Conservation (phyloP, 2,113 vertebrate species). For the Corapipo altera region DNA sequence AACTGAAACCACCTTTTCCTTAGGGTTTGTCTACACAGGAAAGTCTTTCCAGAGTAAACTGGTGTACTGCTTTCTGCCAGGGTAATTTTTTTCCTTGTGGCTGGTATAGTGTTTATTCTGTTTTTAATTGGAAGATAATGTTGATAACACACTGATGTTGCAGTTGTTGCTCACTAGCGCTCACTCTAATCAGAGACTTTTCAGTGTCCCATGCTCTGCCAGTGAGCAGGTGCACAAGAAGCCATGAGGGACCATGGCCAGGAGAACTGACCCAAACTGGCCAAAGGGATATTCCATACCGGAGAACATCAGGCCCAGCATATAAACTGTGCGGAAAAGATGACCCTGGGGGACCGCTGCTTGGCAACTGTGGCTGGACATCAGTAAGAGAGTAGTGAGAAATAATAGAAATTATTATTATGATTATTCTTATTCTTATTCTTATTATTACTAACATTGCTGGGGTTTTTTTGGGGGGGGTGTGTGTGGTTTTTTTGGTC, state of each 20-base stretch:
- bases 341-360: not conserved
- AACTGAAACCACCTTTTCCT: not conserved
- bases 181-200: not conserved
- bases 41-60: not conserved
- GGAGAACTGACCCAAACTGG: not conserved
- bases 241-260: not conserved
- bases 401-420: not conserved
- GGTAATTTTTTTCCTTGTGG: not conserved
- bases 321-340: not conserved
- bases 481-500: not conserved
- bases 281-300: not conserved
- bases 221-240: accelerated
- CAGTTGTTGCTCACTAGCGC: not conserved
- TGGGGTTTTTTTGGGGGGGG: no score
- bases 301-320: no score
- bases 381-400: not conserved
- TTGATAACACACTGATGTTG: not conserved
- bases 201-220: not conserved
- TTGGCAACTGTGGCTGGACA: not conserved
- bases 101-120: accelerated
- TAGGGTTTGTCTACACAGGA: not conserved
- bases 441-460: no score
- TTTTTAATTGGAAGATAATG: not conserved
- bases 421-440: not conserved
- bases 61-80: not conserved